These are phyloP conservation scores for Meloidogyne chitwoodi DNA, from an alignment of 1,140 invertebrate genomes.

Conservation along the genomic window DNA sequence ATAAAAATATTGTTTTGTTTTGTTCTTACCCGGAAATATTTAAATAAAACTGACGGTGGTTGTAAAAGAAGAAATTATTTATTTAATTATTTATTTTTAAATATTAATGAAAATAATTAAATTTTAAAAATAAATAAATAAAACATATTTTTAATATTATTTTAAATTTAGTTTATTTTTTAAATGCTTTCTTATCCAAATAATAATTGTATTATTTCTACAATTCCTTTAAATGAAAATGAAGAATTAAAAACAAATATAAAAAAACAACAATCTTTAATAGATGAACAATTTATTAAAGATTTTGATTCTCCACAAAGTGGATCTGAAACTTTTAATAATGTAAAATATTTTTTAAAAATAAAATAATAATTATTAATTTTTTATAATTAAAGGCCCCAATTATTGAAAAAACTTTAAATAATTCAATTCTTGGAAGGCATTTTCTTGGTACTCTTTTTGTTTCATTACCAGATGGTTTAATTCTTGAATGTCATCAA, in stretches of 20 bases:
- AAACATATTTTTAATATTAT: neutral
- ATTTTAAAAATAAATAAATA: neutral
- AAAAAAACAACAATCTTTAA: neutral
- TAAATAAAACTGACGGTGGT: no score
- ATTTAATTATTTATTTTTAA: no score
- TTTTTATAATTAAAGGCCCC: no score
- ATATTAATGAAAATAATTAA: no score
- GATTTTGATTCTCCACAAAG: neutral
- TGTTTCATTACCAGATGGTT: constrained; percentile 21
- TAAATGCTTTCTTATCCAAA: neutral
- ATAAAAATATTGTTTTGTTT: no score
- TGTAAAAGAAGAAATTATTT: no score
- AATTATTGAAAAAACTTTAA: no score
- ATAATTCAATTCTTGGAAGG: neutral
- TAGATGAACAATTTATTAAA: neutral
- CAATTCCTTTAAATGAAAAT: neutral
- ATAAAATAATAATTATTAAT: no score
- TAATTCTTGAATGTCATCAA: constrained; percentile 8
- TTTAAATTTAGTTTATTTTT: neutral
- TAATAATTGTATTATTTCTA: neutral
- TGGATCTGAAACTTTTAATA: neutral
- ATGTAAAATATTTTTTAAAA: no score
- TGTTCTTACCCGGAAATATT: no score
- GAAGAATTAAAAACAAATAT: neutral
- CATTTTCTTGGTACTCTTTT: constrained; percentile 7